Evolutionary conservation across 2,797 vertebrate species (phyloP), one percentile per base, ranked within the genome.

Genomic region (Thamnophis elegans): DNA sequence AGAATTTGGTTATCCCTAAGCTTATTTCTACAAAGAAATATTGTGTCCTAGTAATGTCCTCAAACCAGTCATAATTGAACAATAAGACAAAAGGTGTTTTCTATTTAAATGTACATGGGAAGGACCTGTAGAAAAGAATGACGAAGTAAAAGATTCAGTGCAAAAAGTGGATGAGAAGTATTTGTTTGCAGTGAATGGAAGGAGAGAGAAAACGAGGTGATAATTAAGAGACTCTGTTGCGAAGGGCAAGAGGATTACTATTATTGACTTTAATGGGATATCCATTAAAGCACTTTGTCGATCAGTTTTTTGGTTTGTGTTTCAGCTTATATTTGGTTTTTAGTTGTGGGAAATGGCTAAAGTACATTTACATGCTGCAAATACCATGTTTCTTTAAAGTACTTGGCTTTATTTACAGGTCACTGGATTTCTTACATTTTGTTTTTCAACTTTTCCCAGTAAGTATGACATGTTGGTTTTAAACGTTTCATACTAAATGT

Each of bases 391-490:
- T 56, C 86, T 92, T 97, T 88, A 96, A 59, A n/a, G 0, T 92
- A 36, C 90, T 95, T 94, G 1, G 26, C 96, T 22, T 97, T 97
- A 91, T 73, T 97, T 96, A 95, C 96, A 99, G 99, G 97, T 99
- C 99, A 0, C 93, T 97, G 92, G 99, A 99, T 95, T 98, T 99
- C 78, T 95, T 99, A 95, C 97, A 97, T 3, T 98, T 98, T 87
- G 95, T 98, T 90, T 99, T 99, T 97, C 96, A 92, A 62, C 96
- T 98, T 90, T 99, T 98, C 93, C 98, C 98, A 0, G 99, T 99
- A 97, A 97, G 99, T 99, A 90, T 51, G 22, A 25, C 73, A 97
- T 4, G 98, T 98, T 88, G 95, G 98, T 90, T 99, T 99, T 97
- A 96, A 92, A 68, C 96, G 98, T 90, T 99, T 98, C 93, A 98